Conservation (phyloP, 2,797 vertebrate species). For the Dermochelys coriacea region DNA sequence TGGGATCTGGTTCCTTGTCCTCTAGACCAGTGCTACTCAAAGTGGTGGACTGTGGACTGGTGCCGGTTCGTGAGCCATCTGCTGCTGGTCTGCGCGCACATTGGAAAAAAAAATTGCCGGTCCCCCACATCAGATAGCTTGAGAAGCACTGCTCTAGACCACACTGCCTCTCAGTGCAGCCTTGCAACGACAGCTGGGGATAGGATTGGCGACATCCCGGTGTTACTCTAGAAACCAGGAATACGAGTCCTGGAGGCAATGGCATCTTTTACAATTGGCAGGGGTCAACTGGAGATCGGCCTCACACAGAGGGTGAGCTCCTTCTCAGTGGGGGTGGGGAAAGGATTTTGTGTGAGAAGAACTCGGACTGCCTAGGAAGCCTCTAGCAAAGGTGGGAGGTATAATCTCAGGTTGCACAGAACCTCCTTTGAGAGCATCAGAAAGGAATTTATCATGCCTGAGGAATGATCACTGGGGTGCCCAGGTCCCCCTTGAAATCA, state of each 20-base stretch:
- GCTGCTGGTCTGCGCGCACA: no score
- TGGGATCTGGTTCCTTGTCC: background rate
- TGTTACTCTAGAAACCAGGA: conserved; percentile 67
- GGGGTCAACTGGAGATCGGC: conserved; percentile 58
- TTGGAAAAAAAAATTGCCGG: no score
- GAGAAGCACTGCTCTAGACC: background rate
- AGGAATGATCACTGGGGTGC: background rate
- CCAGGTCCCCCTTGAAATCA: background rate
- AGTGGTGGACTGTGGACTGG: no score
- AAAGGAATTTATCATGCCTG: background rate
- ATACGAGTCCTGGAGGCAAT: conserved; percentile 68
- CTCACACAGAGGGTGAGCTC: conserved; percentile 57
- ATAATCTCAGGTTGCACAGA: conserved; percentile 12
- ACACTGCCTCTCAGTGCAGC: conserved; percentile 36
- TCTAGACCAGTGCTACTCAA: background rate
- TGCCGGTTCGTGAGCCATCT: no score
- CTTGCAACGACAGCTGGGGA: conserved; percentile 39
- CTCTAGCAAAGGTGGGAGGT: conserved; percentile 16
- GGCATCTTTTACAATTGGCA: conserved; percentile 69
- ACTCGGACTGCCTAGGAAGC: background rate
- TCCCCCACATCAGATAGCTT: no score
- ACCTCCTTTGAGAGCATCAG: conserved; percentile 10
- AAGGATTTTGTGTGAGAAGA: conserved; percentile 47
- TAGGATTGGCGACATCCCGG: conserved; percentile 55
- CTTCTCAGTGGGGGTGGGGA: conserved; percentile 43